Evolutionary conservation across 2,888 invertebrate genomes (phyloP).

Genomic region (Nymphalis polychloros): DNA sequence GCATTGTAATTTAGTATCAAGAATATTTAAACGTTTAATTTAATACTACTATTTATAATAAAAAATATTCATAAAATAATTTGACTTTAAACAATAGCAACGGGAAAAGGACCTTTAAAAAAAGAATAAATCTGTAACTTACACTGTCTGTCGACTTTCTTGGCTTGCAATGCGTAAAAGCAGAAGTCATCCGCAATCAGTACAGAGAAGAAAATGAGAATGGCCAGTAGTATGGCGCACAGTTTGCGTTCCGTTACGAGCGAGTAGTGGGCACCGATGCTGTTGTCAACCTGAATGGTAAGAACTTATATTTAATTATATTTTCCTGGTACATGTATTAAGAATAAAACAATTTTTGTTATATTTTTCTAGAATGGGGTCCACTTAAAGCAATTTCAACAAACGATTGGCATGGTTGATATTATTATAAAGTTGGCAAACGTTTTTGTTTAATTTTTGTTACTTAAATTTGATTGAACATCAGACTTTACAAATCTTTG

Average conservation of each 20-base stretch:
- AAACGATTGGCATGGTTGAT: no score
- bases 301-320: not conserved
- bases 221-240: slow-evolving; percentile 62
- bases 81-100: no score
- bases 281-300: slow-evolving; percentile 65
- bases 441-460: not conserved
- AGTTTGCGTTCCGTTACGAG: slow-evolving; percentile 66
- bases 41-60: no score
- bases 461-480: not conserved
- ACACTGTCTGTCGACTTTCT: slow-evolving; percentile 67
- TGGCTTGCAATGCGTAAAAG: slow-evolving; percentile 70
- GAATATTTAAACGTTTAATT: no score
- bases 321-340: not conserved
- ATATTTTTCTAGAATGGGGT: no score
- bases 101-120: not conserved
- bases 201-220: slow-evolving; percentile 69
- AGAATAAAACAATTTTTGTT: no score
- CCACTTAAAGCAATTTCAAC: no score
- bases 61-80: no score
- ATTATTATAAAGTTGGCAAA: no score
- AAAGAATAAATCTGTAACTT: slow-evolving; percentile 42
- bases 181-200: slow-evolving; percentile 72
- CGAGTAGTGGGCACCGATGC: slow-evolving; percentile 69
- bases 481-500: not conserved
- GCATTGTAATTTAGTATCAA: no score